Percentiles rank a stretch among this genome's conserved stretches.
These are phyloP conservation scores for Nemoura dubitans DNA, from an alignment of 2,888 invertebrate species.

Conservation along the genomic window DNA sequence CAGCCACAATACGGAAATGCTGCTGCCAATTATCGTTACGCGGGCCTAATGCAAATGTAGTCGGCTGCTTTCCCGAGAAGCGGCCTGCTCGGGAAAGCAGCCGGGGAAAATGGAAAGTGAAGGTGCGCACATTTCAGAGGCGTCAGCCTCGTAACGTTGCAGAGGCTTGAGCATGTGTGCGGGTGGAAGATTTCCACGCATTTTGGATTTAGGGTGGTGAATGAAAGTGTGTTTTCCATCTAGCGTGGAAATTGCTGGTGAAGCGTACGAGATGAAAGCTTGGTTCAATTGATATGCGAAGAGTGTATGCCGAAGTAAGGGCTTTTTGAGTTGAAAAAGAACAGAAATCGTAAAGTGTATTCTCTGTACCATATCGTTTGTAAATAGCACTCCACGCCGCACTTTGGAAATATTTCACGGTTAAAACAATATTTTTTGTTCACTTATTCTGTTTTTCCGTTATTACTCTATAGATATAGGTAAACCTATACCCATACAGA, in stretches of 20 bases:
- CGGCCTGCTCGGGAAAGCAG: not conserved
- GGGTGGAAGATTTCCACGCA: not conserved
- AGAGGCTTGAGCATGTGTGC: not conserved
- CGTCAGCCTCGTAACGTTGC: not conserved
- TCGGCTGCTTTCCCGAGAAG: not conserved
- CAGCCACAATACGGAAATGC: constrained; percentile 23
- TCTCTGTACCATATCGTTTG: not conserved
- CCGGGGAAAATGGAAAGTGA: constrained; percentile 21
- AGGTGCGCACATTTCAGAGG: not conserved
- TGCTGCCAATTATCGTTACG: constrained; percentile 31
- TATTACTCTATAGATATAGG: too few relatives aligned
- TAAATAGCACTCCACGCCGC: not conserved
- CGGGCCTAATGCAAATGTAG: constrained; percentile 23
- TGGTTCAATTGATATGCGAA: not conserved
- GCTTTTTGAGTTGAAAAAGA: not conserved
- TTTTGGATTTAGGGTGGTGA: not conserved
- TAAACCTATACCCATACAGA: too few relatives aligned
- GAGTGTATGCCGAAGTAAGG: not conserved
- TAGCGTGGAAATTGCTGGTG: not conserved
- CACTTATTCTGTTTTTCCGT: not conserved
- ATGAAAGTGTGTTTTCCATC: not conserved
- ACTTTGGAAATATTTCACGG: not conserved
- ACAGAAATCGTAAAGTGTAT: not conserved
- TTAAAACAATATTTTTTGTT: not conserved
- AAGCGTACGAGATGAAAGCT: not conserved